Base-by-base conservation (phyloP, 1,140 invertebrate species). In the Pseudachorutes palmiensis region DNA sequence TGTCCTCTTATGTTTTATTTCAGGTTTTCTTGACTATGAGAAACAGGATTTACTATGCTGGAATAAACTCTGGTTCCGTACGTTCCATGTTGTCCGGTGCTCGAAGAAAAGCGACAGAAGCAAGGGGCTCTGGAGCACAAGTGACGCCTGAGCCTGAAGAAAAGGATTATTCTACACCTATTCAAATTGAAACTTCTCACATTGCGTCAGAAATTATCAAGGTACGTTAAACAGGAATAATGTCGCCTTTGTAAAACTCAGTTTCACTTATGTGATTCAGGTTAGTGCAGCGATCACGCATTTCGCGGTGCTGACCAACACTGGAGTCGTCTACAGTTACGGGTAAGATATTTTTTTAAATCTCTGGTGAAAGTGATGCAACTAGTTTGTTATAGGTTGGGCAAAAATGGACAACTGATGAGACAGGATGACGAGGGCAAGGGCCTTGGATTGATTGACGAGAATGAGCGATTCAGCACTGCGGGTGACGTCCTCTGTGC, bases 191-290 rank as follows among this genome's bases (percentile, higher is more conserved):
- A 30, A 70, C 67, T 14, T 22, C 55, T 1, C 69, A 73, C 45
- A 41, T 70, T 14, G 65, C 65, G 58, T 69, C 69, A 41, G 69
- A 73, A n/a, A 73, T 73, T 64, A 48, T 58, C 2, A 71, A 70
- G 33, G 67, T 69, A 67, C 12, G 31, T 5, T 14, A 48, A 9
- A 62, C n/a, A n/a, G n/a, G n/a, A n/a, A n/a, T n/a, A n/a, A n/a
- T n/a, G n/a, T n/a, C n/a, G n/a, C n/a, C n/a, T n/a, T n/a, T n/a
- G n/a, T n/a, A n/a, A n/a, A 12, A 41, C 12, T 61, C n/a, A 19
- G 1, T 58, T 62, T 36, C 41, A 16, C n/a, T 51, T 61, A 24
- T 57, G n/a, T n/a, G n/a, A n/a, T n/a, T n/a, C n/a, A 69, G 70
- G 62, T 73, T 9, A 70, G 33, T 32, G 67, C 61, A 29, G 67